Evolutionary conservation across 2,797 vertebrate genomes (phyloP), one percentile per base, ranked within the genome.

Genomic region (Remorina albescens): DNA sequence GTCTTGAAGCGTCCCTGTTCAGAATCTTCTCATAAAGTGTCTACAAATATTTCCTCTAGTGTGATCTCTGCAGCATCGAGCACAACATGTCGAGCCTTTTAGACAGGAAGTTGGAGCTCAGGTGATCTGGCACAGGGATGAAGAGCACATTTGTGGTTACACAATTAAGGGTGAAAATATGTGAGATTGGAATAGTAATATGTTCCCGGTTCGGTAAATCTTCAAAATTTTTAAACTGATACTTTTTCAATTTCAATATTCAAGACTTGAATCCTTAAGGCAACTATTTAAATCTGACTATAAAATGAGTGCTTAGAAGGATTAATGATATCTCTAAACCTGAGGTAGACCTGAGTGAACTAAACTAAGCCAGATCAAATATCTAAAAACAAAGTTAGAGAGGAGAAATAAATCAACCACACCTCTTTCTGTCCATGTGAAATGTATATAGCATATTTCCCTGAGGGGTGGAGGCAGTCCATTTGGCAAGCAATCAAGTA

Each of bases 401-500:
- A 56, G 30, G 41, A 41, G 51, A 77, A 80, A 77, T 51, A 76
- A 79, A 81, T 85, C 78, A 74, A 64, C 63, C 19, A 47, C 46
- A 50, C 81, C 47, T 82, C 37, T 78, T 82, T 84, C 78, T 81
- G 62, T 82, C 73, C 69, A 66, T 68, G 76, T 58, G 59, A 80
- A 82, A 86, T 72, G 51, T 61, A 88, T 77, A 77, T 63, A 68
- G 76, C 64, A 23, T 67, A 73, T 81, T 72, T 81, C 75, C 77
- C 76, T 15, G 1, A 30, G 21, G 72, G 80, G 23, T n/a, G 25
- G 68, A 79, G 65, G 63, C 71, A 79, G 86, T 84, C 74, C 82
- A 88, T 91, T 91, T 86, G 88, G 73, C 67, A 80, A 80, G 78
- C 74, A 86, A 86, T 88, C 80, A 88, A 81, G 75, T 82, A 85